These are phyloP conservation scores for Acleris emargana DNA, from an alignment of 2,888 invertebrate species.

Conservation along the genomic window DNA sequence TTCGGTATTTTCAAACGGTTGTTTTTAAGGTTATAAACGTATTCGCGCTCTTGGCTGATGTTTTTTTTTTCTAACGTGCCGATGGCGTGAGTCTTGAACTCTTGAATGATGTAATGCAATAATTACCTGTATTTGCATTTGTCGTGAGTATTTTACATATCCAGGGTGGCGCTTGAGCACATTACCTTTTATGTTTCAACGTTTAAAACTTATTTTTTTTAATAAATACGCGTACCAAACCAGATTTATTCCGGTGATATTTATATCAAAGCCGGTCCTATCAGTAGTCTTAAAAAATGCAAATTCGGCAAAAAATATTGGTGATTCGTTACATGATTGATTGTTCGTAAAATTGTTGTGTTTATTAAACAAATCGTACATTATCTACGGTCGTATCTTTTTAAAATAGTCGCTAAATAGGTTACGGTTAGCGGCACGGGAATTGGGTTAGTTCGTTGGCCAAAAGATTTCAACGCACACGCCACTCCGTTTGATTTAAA, in stretches of 20 bases:
- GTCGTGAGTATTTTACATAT: slow-evolving; percentile 44
- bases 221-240: neutral
- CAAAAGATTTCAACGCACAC: slow-evolving; percentile 59
- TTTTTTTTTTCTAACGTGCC: slow-evolving; percentile 53
- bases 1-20: slow-evolving; percentile 61
- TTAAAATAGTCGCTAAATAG: slow-evolving; percentile 50
- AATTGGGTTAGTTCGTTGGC: slow-evolving; percentile 50
- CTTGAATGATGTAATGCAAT: slow-evolving; percentile 70
- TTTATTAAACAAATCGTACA: slow-evolving; percentile 30
- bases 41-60: slow-evolving; percentile 47
- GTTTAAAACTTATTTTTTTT: neutral
- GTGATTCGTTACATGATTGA: slow-evolving; percentile 8
- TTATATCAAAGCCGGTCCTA: neutral
- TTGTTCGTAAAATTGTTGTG: slow-evolving; percentile 12
- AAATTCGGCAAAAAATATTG: neutral
- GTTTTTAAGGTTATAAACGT: slow-evolving; percentile 57
- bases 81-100: slow-evolving; percentile 53
- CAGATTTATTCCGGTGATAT: neutral
- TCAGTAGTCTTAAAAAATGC: neutral
- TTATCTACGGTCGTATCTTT: slow-evolving; percentile 53
- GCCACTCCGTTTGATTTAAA: slow-evolving; percentile 32
- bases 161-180: slow-evolving; percentile 1
- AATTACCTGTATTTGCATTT: slow-evolving; percentile 64
- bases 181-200: neutral
- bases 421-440: slow-evolving; percentile 55